Percentiles rank a stretch among this genome's conserved stretches.
Conservation (phyloP, 2,797 vertebrate genomes). For the Carcharodon carcharias region DNA sequence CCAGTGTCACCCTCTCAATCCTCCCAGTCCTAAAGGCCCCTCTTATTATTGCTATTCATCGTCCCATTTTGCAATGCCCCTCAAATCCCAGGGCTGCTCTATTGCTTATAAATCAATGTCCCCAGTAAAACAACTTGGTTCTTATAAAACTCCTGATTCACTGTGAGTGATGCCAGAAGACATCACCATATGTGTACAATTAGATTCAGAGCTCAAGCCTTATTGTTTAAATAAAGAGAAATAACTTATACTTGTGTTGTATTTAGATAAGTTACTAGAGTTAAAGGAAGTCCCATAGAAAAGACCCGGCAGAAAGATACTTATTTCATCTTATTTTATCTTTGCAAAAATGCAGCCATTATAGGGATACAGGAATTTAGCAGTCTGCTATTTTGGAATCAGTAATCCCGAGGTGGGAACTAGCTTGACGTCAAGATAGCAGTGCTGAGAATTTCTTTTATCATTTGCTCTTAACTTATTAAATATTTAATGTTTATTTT, state of each 20-base stretch:
- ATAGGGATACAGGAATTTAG: not conserved
- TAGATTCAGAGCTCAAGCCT: not conserved
- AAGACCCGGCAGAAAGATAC: not conserved
- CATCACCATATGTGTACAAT: not conserved
- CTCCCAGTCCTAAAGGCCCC: not conserved
- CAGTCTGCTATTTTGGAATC: not conserved
- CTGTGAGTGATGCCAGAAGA: not conserved
- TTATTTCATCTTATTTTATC: not conserved
- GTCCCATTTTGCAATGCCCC: not conserved
- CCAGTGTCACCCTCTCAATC: not conserved
- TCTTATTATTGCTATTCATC: not conserved
- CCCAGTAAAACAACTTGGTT: not conserved
- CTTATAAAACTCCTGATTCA: not conserved
- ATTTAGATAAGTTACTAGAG: not conserved
- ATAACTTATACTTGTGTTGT: not conserved
- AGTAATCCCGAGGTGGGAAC: not conserved
- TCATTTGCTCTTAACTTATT: not conserved
- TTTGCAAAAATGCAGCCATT: not conserved
- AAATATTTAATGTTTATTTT: not conserved
- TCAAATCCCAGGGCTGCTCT: not conserved
- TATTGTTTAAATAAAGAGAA: not conserved
- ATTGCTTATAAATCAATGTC: too few species aligned
- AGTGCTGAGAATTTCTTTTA: not conserved
- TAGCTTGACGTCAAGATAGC: not conserved
- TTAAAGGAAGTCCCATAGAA: not conserved